Percentiles rank a stretch among this genome's conserved stretches.
These are phyloP conservation scores for Andrena chrysosceles DNA, from an alignment of 2,888 invertebrate species.

Conservation along the genomic window DNA sequence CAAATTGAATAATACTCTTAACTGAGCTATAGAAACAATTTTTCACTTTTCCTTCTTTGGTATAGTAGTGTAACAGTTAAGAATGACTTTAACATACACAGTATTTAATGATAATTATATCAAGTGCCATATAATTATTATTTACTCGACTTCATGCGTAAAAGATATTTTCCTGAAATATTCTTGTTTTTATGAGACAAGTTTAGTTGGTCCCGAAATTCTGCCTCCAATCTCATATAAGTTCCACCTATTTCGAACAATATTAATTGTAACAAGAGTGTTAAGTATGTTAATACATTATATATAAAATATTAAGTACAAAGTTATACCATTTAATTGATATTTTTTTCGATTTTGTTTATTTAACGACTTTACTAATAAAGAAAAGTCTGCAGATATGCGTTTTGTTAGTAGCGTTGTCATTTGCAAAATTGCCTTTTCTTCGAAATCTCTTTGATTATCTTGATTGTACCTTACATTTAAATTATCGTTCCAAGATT, in stretches of 20 bases:
- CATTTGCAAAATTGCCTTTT: constrained; percentile 90
- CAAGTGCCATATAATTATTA: constrained; percentile 15
- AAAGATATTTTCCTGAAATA: constrained; percentile 53
- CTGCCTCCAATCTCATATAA: constrained; percentile 91
- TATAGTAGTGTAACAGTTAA: too few species aligned
- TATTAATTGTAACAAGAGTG: constrained; percentile 23
- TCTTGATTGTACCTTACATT: constrained; percentile 95
- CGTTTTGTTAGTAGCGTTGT: constrained; percentile 87
- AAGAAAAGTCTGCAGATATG: constrained; percentile 76
- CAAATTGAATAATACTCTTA: background rate
- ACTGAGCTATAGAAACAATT: constrained; percentile 1
- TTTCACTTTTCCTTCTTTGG: background rate
- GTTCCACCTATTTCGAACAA: constrained; percentile 87
- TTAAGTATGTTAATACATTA: constrained; percentile 2
- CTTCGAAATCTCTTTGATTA: constrained; percentile 93
- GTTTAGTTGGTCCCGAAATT: constrained; percentile 89
- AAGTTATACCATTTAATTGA: constrained; percentile 77
- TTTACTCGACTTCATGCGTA: constrained; percentile 61
- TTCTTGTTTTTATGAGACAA: constrained; percentile 79
- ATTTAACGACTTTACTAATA: constrained; percentile 67
- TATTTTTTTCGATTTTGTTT: constrained; percentile 76
- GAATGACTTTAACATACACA: too few species aligned
- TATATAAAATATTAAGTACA: background rate
- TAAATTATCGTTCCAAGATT: constrained; percentile 91
- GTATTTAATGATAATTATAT: background rate